Percentiles rank a stretch among this genome's conserved stretches.
phyloP scores from a whole-genome alignment of 2,888 invertebrate genomes.

The Druceiella hillmani region DNA sequence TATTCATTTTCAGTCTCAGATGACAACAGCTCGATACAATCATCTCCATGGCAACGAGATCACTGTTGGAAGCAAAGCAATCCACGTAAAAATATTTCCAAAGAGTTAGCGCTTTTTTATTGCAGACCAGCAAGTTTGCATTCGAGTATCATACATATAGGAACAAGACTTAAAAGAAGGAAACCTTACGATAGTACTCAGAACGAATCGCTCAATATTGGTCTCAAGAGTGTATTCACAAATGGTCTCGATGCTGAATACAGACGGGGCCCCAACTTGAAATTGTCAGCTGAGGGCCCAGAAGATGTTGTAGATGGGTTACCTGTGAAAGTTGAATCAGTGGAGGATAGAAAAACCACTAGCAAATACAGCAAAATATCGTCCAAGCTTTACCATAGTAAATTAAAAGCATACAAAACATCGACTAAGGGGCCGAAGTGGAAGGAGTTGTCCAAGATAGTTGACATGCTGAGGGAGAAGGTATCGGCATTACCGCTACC shows the following conservation, averaged over 20 bases:
- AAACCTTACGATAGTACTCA: conserved; percentile 56
- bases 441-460: conserved; percentile 34
- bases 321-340: too few relatives aligned
- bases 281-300: conserved; percentile 31
- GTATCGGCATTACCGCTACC: conserved; percentile 37
- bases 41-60: conserved; percentile 87
- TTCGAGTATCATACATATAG: conserved; percentile 39
- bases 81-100: conserved; percentile 68
- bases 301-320: too few relatives aligned
- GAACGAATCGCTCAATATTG: conserved; percentile 21
- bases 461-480: conserved; percentile 39
- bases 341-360: too few relatives aligned
- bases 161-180: conserved; percentile 54
- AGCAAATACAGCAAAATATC: too few relatives aligned
- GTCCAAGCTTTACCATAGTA: conserved; percentile 25
- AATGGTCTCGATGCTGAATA: conserved; percentile 29
- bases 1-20: conserved; percentile 61
- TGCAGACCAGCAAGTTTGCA: conserved; percentile 52
- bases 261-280: conserved; percentile 28
- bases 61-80: conserved; percentile 83
- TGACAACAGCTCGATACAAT: conserved; percentile 86
- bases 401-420: conserved; percentile 47
- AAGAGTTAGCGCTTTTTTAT: conserved; percentile 68
- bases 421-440: conserved; percentile 11
- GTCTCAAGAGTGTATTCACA: conserved; percentile 28